Evolutionary conservation across 2,113 vertebrate species (phyloP), one percentile per base, ranked within the genome.

Genomic region (Nothocercus nigrocapillus): DNA sequence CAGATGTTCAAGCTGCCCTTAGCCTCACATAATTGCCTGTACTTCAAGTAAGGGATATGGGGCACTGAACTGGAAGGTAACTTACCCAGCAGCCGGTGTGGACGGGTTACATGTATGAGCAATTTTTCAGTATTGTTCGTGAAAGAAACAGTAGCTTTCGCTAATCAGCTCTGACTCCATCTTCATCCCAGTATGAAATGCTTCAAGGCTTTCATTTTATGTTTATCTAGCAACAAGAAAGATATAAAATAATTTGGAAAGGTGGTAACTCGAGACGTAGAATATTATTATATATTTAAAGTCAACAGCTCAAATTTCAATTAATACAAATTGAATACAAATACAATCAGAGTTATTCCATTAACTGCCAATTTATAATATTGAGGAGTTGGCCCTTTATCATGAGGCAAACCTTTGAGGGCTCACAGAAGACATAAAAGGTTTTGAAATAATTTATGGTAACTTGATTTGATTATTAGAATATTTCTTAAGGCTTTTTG

Each of bases 181-280:
- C 45, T 44, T 0, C 1, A 1, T 19, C 10, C 28, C 40, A 16
- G 30, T 19, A 24, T 19, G 18, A 66, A 87, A 36, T 45, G 62
- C 18, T 30, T 62, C 36, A 73, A 66, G n/a, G 30, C 74, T 10
- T 28, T 61, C 66, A 79, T 21, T 62, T 15, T 53, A 12, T 79
- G n/a, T 68, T 94, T 82, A 47, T 47, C 56, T 90, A 93, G 32
- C 53, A 73, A 59, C n/a, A 75, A 81, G 44, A 53, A 78, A 77
- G 68, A 80, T 44, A 30, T 28, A 30, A 40, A 83, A 89, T 22
- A 28, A 17, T 79, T 84, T 80, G 68, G 49, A 90, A 88, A 66
- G 40, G 22, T 21, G 34, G 28, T 64, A 70, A 67, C 42, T 78
- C 59, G 32, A 89, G 77, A 92, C 80, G 45, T 12, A 74, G 79